Evolutionary conservation across 92 coral and sea anemone genomes (phyloP).

Genomic region (Virgularia gustaviana): DNA sequence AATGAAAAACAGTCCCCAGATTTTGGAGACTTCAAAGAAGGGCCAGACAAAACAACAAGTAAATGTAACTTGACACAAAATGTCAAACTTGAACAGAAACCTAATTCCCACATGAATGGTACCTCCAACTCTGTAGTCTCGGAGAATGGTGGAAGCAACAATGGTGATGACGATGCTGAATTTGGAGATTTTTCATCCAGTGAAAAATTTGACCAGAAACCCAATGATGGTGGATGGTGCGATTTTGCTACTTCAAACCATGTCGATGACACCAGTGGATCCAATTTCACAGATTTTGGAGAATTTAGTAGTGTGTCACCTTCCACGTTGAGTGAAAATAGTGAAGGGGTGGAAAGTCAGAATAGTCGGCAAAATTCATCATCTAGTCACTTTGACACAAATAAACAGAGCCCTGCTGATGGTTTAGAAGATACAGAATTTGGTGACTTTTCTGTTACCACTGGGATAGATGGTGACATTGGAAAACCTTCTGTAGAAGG

Average conservation of each 20-base stretch:
- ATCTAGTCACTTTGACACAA: neutral
- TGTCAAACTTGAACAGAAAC: too few species aligned
- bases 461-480: neutral
- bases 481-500: neutral
- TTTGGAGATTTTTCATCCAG: conserved; percentile 52
- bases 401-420: neutral
- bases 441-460: neutral
- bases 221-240: neutral
- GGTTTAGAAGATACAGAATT: neutral
- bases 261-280: neutral
- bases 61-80: too few species aligned
- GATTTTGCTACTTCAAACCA: neutral
- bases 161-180: conserved; percentile 19
- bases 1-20: too few species aligned
- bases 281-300: conserved; percentile 23
- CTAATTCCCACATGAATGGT: conserved; percentile 17
- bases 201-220: neutral
- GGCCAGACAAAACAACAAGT: too few species aligned
- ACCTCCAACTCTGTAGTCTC: conserved; percentile 8
- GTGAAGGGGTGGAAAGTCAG: neutral
- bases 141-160: neutral
- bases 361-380: neutral
- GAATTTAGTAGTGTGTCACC: neutral
- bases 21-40: too few species aligned
- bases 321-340: neutral